phyloP scores from a whole-genome alignment of 2,797 vertebrate genomes.

The Stomatorhinus walkeri region DNA sequence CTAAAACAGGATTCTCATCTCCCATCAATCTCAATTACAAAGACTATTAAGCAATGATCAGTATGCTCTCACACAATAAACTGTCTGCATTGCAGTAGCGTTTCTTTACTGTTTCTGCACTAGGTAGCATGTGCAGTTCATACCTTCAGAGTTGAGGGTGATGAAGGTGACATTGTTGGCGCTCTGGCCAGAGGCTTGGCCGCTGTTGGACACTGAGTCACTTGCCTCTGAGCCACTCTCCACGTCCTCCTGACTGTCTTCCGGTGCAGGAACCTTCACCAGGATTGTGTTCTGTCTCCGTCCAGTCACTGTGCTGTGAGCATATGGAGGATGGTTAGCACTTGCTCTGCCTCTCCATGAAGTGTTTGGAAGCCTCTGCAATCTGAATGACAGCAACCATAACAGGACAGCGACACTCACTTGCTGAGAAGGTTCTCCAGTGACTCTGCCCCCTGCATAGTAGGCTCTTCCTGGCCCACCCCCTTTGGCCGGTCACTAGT shows the following conservation, averaged over 20 bases:
- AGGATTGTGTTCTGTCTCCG: slow-evolving; percentile 95
- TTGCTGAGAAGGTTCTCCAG: slow-evolving; percentile 94
- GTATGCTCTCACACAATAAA: not conserved
- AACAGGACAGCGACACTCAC: slow-evolving; percentile 59
- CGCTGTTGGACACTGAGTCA: slow-evolving; percentile 84
- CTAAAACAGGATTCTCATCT: not conserved
- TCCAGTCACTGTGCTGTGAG: slow-evolving; percentile 69
- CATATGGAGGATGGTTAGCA: not conserved
- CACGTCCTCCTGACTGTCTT: slow-evolving; percentile 89
- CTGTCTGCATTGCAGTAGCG: not conserved
- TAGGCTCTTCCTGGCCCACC: slow-evolving; percentile 69
- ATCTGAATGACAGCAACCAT: slow-evolving; percentile 12
- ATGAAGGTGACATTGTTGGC: slow-evolving; percentile 94
- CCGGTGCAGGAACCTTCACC: slow-evolving; percentile 85
- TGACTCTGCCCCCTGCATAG: slow-evolving; percentile 67
- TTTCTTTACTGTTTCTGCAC: not conserved
- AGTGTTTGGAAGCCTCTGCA: not conserved
- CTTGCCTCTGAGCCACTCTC: slow-evolving; percentile 96
- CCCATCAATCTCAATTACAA: not conserved
- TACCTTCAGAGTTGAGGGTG: slow-evolving; percentile 95
- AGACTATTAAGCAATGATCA: not conserved
- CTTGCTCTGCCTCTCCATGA: not conserved
- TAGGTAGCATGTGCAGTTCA: not conserved
- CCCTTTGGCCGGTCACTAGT: slow-evolving; percentile 83
- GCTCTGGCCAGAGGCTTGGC: slow-evolving; percentile 69